phyloP scores from a whole-genome alignment of 1,140 invertebrate genomes.

The Drosophila quadrilineata region DNA sequence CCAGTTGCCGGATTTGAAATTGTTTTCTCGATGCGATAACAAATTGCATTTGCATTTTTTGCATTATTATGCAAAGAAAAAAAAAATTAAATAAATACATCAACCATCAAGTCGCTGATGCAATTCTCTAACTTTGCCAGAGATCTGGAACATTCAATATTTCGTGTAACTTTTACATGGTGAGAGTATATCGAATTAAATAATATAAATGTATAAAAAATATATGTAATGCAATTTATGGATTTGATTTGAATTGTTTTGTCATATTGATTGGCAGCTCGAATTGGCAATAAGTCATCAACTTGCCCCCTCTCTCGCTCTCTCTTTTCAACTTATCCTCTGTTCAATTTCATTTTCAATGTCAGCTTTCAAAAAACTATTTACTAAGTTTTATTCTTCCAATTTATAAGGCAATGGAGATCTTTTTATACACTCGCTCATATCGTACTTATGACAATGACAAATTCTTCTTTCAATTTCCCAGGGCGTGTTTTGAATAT shows the following conservation, averaged over 20 bases:
- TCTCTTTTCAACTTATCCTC: neutral
- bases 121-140: neutral
- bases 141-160: neutral
- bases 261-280: constrained; percentile 67
- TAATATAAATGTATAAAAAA: neutral
- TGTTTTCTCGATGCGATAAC: constrained; percentile 49
- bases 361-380: constrained; percentile 13
- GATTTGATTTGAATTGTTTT: constrained; percentile 66
- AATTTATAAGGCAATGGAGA: constrained; percentile 2
- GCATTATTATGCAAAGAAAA: constrained; percentile 51
- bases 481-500: constrained; percentile 4
- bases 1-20: constrained; percentile 45
- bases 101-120: neutral
- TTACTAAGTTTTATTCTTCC: constrained; percentile 2
- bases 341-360: constrained; percentile 13
- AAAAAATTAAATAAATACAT: neutral
- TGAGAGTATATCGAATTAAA: constrained; percentile 28
- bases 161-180: neutral
- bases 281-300: constrained; percentile 60
- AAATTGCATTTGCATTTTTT: constrained; percentile 49
- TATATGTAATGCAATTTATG: constrained; percentile 57
- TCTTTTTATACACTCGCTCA: too few relatives aligned
- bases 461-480: constrained; percentile 34
- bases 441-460: too few relatives aligned
- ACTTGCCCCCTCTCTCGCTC: constrained; percentile 13